phyloP scores from a whole-genome alignment of 2,888 invertebrate species.

The Drosophila recens region DNA sequence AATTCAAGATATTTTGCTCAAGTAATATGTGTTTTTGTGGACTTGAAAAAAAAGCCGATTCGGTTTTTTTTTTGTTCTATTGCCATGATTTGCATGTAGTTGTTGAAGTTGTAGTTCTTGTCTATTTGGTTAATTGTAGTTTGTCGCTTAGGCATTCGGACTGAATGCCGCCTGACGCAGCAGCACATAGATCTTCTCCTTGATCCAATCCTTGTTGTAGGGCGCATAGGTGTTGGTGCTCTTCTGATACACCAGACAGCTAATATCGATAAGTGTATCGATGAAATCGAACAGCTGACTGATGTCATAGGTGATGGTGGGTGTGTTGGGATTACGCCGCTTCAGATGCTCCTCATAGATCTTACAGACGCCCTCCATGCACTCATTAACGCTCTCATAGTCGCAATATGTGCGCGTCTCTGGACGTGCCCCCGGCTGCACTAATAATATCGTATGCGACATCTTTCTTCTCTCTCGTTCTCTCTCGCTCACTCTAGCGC shows the following conservation, averaged over 20 bases:
- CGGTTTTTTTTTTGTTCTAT: not conserved
- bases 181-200: slow-evolving; percentile 98
- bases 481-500: not conserved
- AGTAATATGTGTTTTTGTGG: not conserved
- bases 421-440: slow-evolving; percentile 96
- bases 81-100: slow-evolving; percentile 9
- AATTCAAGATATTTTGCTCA: not conserved
- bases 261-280: slow-evolving; percentile 97
- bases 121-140: slow-evolving; percentile 7
- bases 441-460: slow-evolving; percentile 98
- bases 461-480: slow-evolving; percentile 54
- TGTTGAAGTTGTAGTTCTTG: slow-evolving; percentile 9
- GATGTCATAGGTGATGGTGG: slow-evolving; percentile 99
- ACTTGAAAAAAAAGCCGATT: not conserved
- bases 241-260: slow-evolving; percentile 98
- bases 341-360: slow-evolving; percentile 99
- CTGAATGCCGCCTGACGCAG: slow-evolving; percentile 94
- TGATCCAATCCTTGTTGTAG: slow-evolving; percentile 99
- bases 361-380: slow-evolving; percentile 99
- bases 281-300: slow-evolving; percentile 99
- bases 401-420: slow-evolving; percentile 99
- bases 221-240: slow-evolving; percentile 98
- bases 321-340: slow-evolving; percentile 96
- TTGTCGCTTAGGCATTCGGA: slow-evolving; percentile 65
- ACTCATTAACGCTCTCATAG: slow-evolving; percentile 98